These are phyloP conservation scores for Nibea albiflora DNA, from an alignment of 2,113 vertebrate species.

Conservation along the genomic window DNA sequence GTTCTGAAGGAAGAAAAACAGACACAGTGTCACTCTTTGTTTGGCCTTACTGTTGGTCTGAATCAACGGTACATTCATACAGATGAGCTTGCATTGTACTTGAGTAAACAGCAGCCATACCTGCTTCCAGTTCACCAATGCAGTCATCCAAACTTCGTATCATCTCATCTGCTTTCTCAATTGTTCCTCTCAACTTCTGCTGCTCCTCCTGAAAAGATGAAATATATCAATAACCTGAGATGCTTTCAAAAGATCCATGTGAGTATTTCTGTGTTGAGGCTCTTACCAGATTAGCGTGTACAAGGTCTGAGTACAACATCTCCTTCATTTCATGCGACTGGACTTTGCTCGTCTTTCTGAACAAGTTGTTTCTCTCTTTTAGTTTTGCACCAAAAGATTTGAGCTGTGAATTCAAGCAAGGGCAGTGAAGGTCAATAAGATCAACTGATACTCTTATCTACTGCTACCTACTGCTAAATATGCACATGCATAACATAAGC, in stretches of 20 bases:
- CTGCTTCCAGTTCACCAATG: slow-evolving; percentile 75
- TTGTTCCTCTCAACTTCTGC: slow-evolving; percentile 63
- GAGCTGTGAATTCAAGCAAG: slow-evolving; percentile 70
- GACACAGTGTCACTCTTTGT: background rate
- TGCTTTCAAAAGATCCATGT: background rate
- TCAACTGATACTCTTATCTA: background rate
- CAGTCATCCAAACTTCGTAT: slow-evolving; percentile 77
- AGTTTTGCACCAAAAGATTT: slow-evolving; percentile 77
- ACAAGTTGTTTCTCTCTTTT: slow-evolving; percentile 78
- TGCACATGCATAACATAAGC: background rate
- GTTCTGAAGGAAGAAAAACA: slow-evolving; percentile 65
- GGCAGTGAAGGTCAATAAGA: background rate
- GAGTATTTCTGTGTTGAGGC: background rate
- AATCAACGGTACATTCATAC: background rate
- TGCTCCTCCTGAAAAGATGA: slow-evolving; percentile 72
- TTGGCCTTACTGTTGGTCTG: too few species aligned
- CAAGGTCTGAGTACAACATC: slow-evolving; percentile 73
- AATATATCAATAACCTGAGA: background rate
- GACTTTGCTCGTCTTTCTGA: slow-evolving; percentile 79
- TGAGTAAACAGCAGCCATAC: slow-evolving; percentile 47
- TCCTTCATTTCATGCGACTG: slow-evolving; percentile 81
- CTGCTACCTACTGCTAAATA: background rate
- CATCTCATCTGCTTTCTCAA: slow-evolving; percentile 73
- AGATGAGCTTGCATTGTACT: background rate
- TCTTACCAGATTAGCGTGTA: slow-evolving; percentile 71